These are phyloP conservation scores for Ophiodon elongatus DNA, from an alignment of 2,113 vertebrate species.

Conservation along the genomic window DNA sequence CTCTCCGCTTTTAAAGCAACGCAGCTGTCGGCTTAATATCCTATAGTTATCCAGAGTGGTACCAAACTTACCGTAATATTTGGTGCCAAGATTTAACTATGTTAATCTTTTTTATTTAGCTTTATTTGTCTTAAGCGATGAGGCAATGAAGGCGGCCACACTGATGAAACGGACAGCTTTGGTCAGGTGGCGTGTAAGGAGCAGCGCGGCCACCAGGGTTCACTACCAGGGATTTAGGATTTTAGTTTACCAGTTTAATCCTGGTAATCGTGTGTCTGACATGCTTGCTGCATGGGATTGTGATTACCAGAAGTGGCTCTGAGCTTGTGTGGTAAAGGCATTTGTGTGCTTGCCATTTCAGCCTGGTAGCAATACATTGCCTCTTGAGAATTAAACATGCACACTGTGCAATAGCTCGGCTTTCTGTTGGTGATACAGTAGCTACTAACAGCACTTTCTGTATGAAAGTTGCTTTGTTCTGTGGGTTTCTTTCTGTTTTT, in stretches of 20 bases:
- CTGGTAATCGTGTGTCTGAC: conserved; percentile 22
- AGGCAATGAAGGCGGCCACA: neutral
- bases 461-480: conserved; percentile 9
- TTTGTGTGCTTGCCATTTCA: conserved; percentile 22
- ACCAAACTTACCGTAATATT: neutral
- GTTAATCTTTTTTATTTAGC: neutral
- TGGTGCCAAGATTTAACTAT: neutral
- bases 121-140: neutral
- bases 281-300: conserved; percentile 48
- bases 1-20: conserved; percentile 3
- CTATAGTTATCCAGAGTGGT: neutral
- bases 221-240: neutral
- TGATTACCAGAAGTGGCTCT: conserved; percentile 2
- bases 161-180: neutral
- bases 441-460: conserved; percentile 29
- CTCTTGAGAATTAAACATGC: neutral
- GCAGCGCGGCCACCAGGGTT: accelerated
- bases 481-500: conserved; percentile 25
- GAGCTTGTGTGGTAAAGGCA: neutral
- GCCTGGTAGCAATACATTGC: neutral
- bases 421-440: neutral
- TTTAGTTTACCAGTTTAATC: neutral
- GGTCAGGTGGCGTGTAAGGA: neutral
- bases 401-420: neutral
- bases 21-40: neutral